Percentiles rank a stretch among this genome's conserved stretches.
Conservation (phyloP, 2,888 invertebrate genomes). For the Dorcus hopei region DNA sequence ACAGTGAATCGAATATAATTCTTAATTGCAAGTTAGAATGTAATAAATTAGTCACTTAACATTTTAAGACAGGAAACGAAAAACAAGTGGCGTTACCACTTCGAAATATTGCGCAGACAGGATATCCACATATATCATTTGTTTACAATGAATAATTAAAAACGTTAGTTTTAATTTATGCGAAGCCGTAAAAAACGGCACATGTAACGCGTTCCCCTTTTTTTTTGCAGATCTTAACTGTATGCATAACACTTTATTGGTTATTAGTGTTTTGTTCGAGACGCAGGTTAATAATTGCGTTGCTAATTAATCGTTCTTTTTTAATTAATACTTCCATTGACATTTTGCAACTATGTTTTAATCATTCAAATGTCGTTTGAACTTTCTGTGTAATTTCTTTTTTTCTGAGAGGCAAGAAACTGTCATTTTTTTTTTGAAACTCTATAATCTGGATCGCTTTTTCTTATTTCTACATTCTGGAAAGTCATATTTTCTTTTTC, state of each 20-base stretch:
- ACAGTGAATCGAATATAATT: no score
- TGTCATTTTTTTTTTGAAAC: no score
- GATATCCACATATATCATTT: background rate
- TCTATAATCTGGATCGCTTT: no score
- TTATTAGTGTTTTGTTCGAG: background rate
- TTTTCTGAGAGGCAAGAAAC: no score
- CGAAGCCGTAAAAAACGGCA: background rate
- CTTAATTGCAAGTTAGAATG: no score
- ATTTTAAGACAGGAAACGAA: background rate
- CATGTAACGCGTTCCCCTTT: background rate
- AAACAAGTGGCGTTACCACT: background rate
- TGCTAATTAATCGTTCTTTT: no score
- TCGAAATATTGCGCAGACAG: background rate
- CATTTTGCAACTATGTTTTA: no score
- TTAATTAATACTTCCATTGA: no score
- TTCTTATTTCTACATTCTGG: no score
- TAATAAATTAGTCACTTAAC: background rate
- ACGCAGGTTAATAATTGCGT: background rate
- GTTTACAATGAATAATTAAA: background rate
- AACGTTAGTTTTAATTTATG: background rate
- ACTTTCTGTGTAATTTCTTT: no score
- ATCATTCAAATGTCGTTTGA: no score
- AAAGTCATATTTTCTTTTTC: no score
- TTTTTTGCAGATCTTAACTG: background rate
- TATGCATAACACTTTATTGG: background rate